phyloP scores from a whole-genome alignment of 2,888 invertebrate genomes.

The Lydus trimaculatus region DNA sequence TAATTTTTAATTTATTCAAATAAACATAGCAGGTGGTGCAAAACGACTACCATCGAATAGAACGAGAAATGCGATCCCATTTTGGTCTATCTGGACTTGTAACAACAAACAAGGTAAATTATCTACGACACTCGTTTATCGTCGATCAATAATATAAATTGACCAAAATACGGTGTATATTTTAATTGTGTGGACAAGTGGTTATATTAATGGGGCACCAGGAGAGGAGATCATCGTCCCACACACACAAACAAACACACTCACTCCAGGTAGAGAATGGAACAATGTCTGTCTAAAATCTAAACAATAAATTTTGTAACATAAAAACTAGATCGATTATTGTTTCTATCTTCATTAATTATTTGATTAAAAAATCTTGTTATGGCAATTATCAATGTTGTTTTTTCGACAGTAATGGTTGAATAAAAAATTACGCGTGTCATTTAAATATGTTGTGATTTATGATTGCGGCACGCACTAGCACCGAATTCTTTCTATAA shows the following conservation, averaged over 20 bases:
- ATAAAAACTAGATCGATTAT: background rate
- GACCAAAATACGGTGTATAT: slow-evolving; percentile 61
- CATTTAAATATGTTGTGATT: slow-evolving; percentile 27
- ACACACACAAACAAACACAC: no score
- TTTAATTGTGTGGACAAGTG: slow-evolving; percentile 62
- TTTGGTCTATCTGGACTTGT: slow-evolving; percentile 45
- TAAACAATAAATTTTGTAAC: background rate
- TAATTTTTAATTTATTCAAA: slow-evolving; percentile 39
- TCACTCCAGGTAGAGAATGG: slow-evolving; percentile 51
- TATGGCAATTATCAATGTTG: slow-evolving; percentile 15
- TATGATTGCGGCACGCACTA: slow-evolving; percentile 24
- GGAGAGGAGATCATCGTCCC: slow-evolving; percentile 50
- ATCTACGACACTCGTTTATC: slow-evolving; percentile 54
- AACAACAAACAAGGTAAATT: slow-evolving; percentile 55
- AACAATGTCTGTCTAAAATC: background rate
- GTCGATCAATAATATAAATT: slow-evolving; percentile 62
- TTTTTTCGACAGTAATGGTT: slow-evolving; percentile 8
- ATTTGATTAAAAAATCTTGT: slow-evolving; percentile 10
- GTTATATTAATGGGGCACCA: slow-evolving; percentile 58
- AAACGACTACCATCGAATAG: slow-evolving; percentile 22
- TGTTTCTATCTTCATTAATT: slow-evolving; percentile 1
- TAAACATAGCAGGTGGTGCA: slow-evolving; percentile 37
- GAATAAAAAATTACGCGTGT: slow-evolving; percentile 26
- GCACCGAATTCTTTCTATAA: slow-evolving; percentile 12
- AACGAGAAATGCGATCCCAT: slow-evolving; percentile 41